Evolutionary conservation across 2,797 vertebrate species (phyloP), one percentile per base, ranked within the genome.

Genomic region (Pitangus sulphuratus): DNA sequence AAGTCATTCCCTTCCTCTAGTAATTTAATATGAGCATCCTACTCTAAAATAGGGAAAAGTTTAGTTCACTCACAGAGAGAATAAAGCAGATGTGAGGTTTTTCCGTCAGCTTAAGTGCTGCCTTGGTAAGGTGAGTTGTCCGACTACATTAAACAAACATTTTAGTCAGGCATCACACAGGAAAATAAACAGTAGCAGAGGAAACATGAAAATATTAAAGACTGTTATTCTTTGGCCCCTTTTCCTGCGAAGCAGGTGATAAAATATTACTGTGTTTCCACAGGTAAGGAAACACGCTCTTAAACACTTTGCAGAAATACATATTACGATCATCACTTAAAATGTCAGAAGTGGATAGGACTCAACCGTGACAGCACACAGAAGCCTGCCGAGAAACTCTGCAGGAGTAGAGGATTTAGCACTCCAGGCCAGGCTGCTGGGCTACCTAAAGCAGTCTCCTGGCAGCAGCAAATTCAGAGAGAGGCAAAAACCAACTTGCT

Each of bases 151-250:
- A 97, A 97, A 95, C 92, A 97, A 97, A 97, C 96, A 96, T 97
- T 96, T 95, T 93, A 95, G 94, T 97, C 95, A 96, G 93, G 95
- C 96, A 97, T 97, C 85, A 80, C 95, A 97, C 95, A 97, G 97
- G 96, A 97, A 97, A 97, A 97, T 96, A 97, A 97, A 97, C 95
- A 97, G 96, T 97, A 97, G 97, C 95, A 94, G 91, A 97, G 97
- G 97, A 97, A 97, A 97, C 93, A 94, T 87, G 96, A 96, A 97
- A 97, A 94, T 91, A 93, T 93, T 94, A 96, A 95, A 94, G 91
- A 57, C 79, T 89, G 93, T 96, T 97, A 94, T 97, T 96, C 96
- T 94, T 97, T 96, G 95, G 94, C 69, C 68, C 81, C 87, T 90
- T 96, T 96, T 97, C 95, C 96, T 95, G 87, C 7, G 2, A 97